Base-by-base conservation (phyloP, 2,888 invertebrate genomes). In the Cerastoderma edule region DNA sequence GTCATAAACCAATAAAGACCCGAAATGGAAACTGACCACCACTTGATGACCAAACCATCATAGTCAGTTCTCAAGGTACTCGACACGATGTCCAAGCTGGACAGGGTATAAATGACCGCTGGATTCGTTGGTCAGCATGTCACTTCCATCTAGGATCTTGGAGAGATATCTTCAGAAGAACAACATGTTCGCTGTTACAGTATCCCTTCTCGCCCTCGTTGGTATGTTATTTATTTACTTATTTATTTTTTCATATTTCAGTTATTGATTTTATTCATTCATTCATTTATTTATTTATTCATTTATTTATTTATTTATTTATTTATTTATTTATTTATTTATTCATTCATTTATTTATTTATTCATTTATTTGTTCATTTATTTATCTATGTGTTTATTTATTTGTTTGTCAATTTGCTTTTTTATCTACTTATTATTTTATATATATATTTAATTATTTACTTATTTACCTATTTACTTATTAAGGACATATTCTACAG, bases 31-130 rank as follows among this genome's bases (percentile, higher is more conserved):
- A n/a, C n/a, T n/a, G n/a, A n/a, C n/a, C n/a, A n/a, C n/a, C n/a
- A n/a, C n/a, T n/a, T n/a, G n/a, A n/a, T n/a, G n/a, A n/a, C n/a
- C n/a, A n/a, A n/a, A n/a, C n/a, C n/a, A n/a, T n/a, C n/a, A n/a
- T 60, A 39, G 35, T 39, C 39, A 60, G 35, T 39, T 60, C 39
- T 33, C 60, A 60, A 13, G 60, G 39, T 39, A 35, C 60, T 60
- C 39, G 19, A 39, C 60, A 60, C 60, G 60, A 60, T 22, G 24
- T 39, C 24, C 22, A 19, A 39, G 24, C 22, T 39, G 60, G 39
- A 22, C 60, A 60, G 60, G 10, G 60, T 60, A 60, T 60, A 60
- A 60, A 60, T 39, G 30, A 16, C 39, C 24, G 24, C 22, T 8
- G 4, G 39, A 39, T n/a, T n/a, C n/a, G n/a, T n/a, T n/a, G 3